Base-by-base conservation (phyloP, 2,888 invertebrate species). In the Globia sparganii region DNA sequence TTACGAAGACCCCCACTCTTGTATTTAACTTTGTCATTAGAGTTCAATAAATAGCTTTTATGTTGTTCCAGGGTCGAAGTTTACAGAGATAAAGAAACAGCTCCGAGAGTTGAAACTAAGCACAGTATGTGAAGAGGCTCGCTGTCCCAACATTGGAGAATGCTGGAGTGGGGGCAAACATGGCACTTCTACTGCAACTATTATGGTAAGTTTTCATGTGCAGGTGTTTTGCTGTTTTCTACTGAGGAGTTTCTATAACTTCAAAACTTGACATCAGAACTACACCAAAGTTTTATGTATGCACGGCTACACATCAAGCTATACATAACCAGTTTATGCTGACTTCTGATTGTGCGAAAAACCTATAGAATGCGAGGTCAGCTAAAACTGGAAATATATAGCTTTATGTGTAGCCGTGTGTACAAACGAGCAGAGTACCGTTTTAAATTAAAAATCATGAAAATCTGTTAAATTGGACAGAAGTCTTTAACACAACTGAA, bases 131-230 rank as follows among this genome's bases (percentile, higher is more conserved):
- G 99, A 99, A 92, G 99, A 99, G 94, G 99, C 99, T 0, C 97
- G 99, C 78, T 99, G 99, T 96, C 99, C 99, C 0, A 99, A 99
- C 94, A 99, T 99, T 83, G 99, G 99, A 21, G 99, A 99, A 96
- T 99, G 99, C 94, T 99, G 99, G 99, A 99, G 99, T 73, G 99
- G 99, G 0, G 99, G 99, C 25, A 98, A 98, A 91, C 97, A 99
- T 96, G 98, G 98, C 49, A 99, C 99, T 31, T 99, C 99, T n/a
- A 99, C 99, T 37, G 99, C 99, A 5, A 99, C 99, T 67, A 99
- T 99, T 73, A 99, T 99, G 99, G 99, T 99, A 95, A 59, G 18
- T 18, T 28, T 31, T 28, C 28, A 58, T 58, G 2, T 58, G 28
- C 28, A 28, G n/a, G n/a, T 13, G 1, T n/a, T 56, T n/a, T 56